Evolutionary conservation across 2,888 invertebrate genomes (phyloP).

Genomic region (Cyrtodaria siliqua): DNA sequence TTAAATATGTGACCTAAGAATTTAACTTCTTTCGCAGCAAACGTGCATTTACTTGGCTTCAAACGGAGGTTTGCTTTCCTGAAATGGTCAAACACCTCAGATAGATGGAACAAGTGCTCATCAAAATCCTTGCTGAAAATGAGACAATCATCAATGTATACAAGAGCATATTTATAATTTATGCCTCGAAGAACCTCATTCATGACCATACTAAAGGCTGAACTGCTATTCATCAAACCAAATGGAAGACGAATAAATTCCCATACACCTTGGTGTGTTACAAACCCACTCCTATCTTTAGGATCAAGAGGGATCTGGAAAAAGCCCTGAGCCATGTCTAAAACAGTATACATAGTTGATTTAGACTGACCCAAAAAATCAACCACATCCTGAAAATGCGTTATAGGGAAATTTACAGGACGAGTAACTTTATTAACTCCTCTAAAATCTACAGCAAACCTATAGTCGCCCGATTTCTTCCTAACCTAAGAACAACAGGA

Average conservation of each 20-base stretch:
- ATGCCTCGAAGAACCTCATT: constrained; percentile 55
- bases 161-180: constrained; percentile 58
- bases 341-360: constrained; percentile 4
- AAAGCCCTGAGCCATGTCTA: constrained; percentile 25
- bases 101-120: constrained; percentile 56
- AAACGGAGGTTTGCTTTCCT: constrained; percentile 51
- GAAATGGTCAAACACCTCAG: constrained; percentile 50
- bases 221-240: constrained; percentile 57
- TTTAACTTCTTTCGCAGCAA: constrained; percentile 45
- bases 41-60: constrained; percentile 53
- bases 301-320: constrained; percentile 57
- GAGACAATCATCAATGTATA: constrained; percentile 53
- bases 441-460: too few relatives aligned
- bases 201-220: constrained; percentile 54
- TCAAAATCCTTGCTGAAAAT: constrained; percentile 50
- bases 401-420: too few relatives aligned
- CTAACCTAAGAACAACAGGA: too few relatives aligned
- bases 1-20: constrained; percentile 61
- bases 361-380: too few relatives aligned
- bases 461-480: too few relatives aligned
- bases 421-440: too few relatives aligned
- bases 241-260: constrained; percentile 59
- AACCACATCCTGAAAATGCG: too few relatives aligned
- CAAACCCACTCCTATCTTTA: constrained; percentile 57
- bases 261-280: constrained; percentile 50